phyloP scores from a whole-genome alignment of 2,888 invertebrate genomes.

The Drosophila anomalata region DNA sequence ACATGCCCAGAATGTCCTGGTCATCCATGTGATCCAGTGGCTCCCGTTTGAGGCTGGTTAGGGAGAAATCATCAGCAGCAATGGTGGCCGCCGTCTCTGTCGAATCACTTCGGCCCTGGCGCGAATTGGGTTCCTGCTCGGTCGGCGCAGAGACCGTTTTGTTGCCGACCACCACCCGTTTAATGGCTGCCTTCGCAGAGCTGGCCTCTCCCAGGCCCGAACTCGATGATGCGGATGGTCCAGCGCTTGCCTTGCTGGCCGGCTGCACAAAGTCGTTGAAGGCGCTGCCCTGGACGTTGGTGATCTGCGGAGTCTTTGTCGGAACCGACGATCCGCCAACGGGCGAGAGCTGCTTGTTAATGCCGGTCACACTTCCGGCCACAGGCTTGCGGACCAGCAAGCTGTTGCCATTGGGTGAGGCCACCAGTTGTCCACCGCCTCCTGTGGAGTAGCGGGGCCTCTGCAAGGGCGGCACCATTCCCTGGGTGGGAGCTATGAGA shows the following conservation, averaged over 20 bases:
- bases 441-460: constrained; percentile 44
- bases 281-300: constrained; percentile 44
- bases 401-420: constrained; percentile 21
- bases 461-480: constrained; percentile 34
- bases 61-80: constrained; percentile 62
- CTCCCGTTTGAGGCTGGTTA: constrained; percentile 60
- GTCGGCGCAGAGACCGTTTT: constrained; percentile 29
- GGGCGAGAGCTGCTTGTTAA: constrained; percentile 40
- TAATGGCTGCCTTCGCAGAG: background rate
- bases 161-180: constrained; percentile 61
- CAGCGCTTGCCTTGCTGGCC: constrained; percentile 10
- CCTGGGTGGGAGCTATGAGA: constrained; percentile 1
- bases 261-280: constrained; percentile 49
- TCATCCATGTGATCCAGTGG: constrained; percentile 60
- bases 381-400: constrained; percentile 38
- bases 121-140: background rate
- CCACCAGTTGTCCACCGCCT: background rate
- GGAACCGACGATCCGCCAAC: constrained; percentile 1
- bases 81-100: constrained; percentile 62
- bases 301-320: constrained; percentile 52
- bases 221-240: background rate
- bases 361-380: background rate
- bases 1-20: constrained; percentile 58
- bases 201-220: background rate
- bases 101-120: background rate